Evolutionary conservation across 2,888 invertebrate species (phyloP).

Genomic region (Nysson spinosus): DNA sequence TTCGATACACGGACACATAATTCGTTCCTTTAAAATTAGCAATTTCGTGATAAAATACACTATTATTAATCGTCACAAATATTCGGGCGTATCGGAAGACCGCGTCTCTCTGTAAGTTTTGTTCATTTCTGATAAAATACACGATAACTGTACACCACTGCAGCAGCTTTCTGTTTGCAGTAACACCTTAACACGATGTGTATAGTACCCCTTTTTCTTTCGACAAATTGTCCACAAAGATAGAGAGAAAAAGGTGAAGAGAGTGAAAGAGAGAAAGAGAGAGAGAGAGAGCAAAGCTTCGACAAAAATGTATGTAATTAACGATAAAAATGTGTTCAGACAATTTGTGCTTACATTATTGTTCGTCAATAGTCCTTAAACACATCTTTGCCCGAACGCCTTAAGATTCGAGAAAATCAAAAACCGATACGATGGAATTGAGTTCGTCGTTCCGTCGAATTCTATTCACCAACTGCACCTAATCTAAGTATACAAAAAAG

Average conservation of each 20-base stretch:
- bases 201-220: constrained; percentile 4
- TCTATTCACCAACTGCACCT: constrained; percentile 4
- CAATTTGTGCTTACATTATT: constrained; percentile 32
- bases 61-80: constrained; percentile 55
- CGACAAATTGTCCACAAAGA: constrained; percentile 27
- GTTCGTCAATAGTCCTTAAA: constrained; percentile 43
- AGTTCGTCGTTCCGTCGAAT: constrained; percentile 12
- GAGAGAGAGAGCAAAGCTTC: constrained; percentile 34
- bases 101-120: constrained; percentile 38
- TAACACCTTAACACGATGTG: constrained; percentile 36
- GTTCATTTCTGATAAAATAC: constrained; percentile 39
- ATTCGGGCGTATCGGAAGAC: constrained; percentile 60
- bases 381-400: constrained; percentile 9
- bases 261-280: constrained; percentile 36
- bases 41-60: constrained; percentile 64
- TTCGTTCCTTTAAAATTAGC: constrained; percentile 53
- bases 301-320: constrained; percentile 22
- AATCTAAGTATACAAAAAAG: constrained; percentile 17
- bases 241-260: constrained; percentile 29
- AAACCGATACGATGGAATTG: constrained; percentile 9
- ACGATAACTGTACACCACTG: constrained; percentile 51
- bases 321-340: constrained; percentile 37
- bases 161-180: constrained; percentile 22
- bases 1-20: constrained; percentile 55
- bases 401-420: constrained; percentile 15